A percentile compares a stretch with the other conserved stretches of the same genome.
phyloP scores from a whole-genome alignment of 2,797 vertebrate species.

The Paratrypauchen microcephalus region DNA sequence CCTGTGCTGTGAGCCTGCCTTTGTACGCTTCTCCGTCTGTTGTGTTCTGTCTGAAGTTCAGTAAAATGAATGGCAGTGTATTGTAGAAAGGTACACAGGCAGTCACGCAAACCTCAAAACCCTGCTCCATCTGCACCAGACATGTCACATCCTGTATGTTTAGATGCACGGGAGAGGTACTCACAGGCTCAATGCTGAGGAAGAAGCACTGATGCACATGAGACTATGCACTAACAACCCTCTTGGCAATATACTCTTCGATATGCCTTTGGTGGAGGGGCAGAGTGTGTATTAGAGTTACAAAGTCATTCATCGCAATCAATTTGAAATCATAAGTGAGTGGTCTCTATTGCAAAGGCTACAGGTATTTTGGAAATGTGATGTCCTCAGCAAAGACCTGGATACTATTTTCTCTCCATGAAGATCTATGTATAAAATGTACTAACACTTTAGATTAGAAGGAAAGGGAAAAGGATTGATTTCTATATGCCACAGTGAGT shows the following conservation, averaged over 20 bases:
- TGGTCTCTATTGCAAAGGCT: too few species aligned
- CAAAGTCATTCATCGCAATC: too few species aligned
- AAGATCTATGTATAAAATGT: too few species aligned
- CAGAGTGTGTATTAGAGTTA: too few species aligned
- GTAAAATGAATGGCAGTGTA: conserved; percentile 39
- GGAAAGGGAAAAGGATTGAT: too few species aligned
- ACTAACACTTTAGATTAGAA: too few species aligned
- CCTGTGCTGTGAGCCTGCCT: conserved; percentile 30
- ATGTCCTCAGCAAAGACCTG: too few species aligned
- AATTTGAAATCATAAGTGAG: too few species aligned
- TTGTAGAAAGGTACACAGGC: conserved; percentile 39
- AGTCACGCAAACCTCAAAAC: conserved; percentile 50
- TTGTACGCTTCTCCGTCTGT: conserved; percentile 24
- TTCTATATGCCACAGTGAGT: too few species aligned
- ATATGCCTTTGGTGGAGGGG: neutral
- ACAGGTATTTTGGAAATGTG: neutral
- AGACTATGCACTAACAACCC: conserved; percentile 12
- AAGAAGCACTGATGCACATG: too few species aligned
- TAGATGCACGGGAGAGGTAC: conserved; percentile 35
- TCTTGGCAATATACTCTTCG: neutral
- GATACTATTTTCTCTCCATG: too few species aligned
- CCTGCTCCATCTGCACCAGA: conserved; percentile 36
- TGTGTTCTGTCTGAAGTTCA: conserved; percentile 28
- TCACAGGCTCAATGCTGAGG: conserved; percentile 10
- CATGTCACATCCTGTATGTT: conserved; percentile 57